These are phyloP conservation scores for Caenorhabditis inopinata DNA, from an alignment of 1,140 invertebrate species.

Conservation along the genomic window DNA sequence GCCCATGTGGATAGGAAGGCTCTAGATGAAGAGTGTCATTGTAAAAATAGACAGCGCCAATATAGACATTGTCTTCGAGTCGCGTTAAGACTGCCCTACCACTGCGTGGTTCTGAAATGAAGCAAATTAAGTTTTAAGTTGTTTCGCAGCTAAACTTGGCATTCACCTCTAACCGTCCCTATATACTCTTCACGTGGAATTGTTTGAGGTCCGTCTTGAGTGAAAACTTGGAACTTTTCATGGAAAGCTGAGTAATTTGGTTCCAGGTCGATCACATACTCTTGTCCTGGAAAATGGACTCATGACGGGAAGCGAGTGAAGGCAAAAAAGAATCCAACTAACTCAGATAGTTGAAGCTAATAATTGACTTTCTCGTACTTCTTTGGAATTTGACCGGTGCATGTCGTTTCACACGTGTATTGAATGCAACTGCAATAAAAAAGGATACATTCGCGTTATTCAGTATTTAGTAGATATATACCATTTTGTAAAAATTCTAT, in stretches of 20 bases:
- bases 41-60: neutral
- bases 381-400: neutral
- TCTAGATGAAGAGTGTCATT: slow-evolving; percentile 14
- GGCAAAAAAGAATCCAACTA: neutral
- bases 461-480: neutral
- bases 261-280: neutral
- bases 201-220: neutral
- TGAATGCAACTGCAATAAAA: neutral
- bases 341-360: neutral
- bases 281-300: neutral
- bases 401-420: slow-evolving; percentile 23
- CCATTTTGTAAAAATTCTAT: neutral
- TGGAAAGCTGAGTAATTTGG: slow-evolving; percentile 2
- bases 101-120: neutral
- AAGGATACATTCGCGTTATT: neutral
- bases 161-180: neutral
- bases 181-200: slow-evolving; percentile 2
- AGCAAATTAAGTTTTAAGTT: too few relatives aligned
- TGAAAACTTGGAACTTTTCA: neutral
- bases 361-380: neutral
- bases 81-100: neutral
- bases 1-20: neutral
- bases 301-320: too few relatives aligned
- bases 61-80: neutral
- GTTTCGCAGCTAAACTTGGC: too few relatives aligned